These are phyloP conservation scores for Tychaedon coryphoeus DNA, from an alignment of 2,113 vertebrate genomes.

Conservation along the genomic window DNA sequence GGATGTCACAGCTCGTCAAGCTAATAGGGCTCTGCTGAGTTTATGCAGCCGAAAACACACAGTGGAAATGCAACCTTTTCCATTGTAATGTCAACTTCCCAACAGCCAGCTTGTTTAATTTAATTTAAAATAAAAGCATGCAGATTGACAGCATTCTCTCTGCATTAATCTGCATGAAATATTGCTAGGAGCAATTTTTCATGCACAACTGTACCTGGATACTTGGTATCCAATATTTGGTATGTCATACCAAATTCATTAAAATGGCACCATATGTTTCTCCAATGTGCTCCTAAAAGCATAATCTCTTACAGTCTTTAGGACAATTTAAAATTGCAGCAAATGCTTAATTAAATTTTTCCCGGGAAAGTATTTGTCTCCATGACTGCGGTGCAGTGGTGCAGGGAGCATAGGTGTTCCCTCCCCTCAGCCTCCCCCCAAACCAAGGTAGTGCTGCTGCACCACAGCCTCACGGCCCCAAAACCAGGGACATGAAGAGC, in stretches of 20 bases:
- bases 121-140: neutral
- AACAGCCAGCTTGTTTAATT: neutral
- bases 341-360: neutral
- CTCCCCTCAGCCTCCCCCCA: neutral
- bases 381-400: neutral
- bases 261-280: neutral
- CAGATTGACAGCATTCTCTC: neutral
- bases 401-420: fast-evolving
- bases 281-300: neutral
- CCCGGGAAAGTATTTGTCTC: neutral
- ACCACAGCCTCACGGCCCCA: neutral
- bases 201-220: neutral
- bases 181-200: neutral
- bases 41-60: neutral
- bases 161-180: neutral
- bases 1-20: slow-evolving; percentile 24
- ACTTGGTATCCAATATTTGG: neutral
- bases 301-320: neutral
- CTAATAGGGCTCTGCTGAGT: slow-evolving; percentile 19
- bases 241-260: neutral
- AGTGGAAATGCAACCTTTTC: neutral
- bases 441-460: neutral
- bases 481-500: neutral
- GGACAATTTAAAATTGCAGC: neutral
- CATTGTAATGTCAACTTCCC: neutral